Base-by-base conservation (phyloP, 53 echinoderm and acorn worm species). In the Stichopus horrens region DNA sequence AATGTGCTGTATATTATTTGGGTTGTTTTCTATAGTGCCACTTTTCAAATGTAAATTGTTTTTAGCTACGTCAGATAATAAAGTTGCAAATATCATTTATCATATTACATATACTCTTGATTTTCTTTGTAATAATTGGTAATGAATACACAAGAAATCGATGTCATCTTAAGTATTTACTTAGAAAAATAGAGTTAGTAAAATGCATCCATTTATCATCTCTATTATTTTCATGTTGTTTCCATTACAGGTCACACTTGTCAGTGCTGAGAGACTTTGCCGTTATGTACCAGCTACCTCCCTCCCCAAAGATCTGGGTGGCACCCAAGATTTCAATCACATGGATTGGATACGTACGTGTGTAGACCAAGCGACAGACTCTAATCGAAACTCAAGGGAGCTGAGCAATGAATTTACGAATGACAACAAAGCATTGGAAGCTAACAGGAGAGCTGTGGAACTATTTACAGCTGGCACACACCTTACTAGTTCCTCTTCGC, bases 301-400 rank as follows among this genome's bases (percentile, higher is more conserved):
- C 2, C 90, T 99, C 13, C 99, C 99, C 23, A 92, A 89, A 73
- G 95, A 99, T 54, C 90, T 99, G 51, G 95, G 95, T 18, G 99
- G 99, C 54, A 87, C 90, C 6, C 88, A 92, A 23, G 91, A 93
- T 74, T 83, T 94, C 76, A 94, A 93, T 54, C 99, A 99, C 83
- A 90, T 93, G 76, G 95, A 99, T 58, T 99, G 99, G 99, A 94
- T 99, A 75, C 93, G 93, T 85, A 87, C 92, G 4, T 99, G 99
- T 76, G 81, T 95, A 53, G 92, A 93, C 58, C 92, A 92, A 83
- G 84, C 90, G 52, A 91, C 93, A 57, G 93, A 99, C 71, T 92
- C 94, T 73, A 99, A 99, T 91, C 93, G 97, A 77, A 96, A 95
- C 92, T 93, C 97, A 13, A 83, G 90, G 52, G 95, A 95, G 74